Evolutionary conservation across 2,113 vertebrate species (phyloP), one percentile per base, ranked within the genome.

Genomic region (Gymnarchus niloticus): DNA sequence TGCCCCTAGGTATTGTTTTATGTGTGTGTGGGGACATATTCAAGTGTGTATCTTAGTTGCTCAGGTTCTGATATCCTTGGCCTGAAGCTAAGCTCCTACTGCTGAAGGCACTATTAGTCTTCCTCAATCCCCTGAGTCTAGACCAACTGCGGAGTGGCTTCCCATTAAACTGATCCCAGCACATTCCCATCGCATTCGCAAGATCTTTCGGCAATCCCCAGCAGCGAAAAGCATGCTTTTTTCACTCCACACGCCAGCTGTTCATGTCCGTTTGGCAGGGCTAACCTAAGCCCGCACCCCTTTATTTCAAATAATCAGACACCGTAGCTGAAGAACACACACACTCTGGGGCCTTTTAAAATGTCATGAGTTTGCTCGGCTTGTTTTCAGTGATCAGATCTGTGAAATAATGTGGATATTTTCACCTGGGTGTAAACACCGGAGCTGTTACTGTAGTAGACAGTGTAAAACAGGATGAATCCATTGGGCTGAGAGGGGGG

Each of bases 401-500:
- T 51, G 85, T 73, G 41, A 56, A 89, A 85, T 88, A 88, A 59
- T 56, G 85, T 44, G 44, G 69, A 19, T 28, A 54, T 54, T 83
- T 93, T 95, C 93, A 98, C 97, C 96, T 96, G 91, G 52, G 92
- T n/a, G 85, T 88, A 94, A 88, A 93, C 88, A 86, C 90, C 95
- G 65, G 93, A 92, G 89, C 90, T 91, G 81, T 95, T 91, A 88
- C 91, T 92, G 87, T 96, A 97, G 92, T 95, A 96, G 92, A 98
- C 91, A 23, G 95, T 94, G 90, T 97, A 98, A 89, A 94, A 93
- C 25, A 92, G 90, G 91, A 98, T 95, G 87, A 96, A 92, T 78
- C 97, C 97, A 89, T 97, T 97, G 81, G 97, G 96, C 65, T 97
- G 93, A 85, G 91, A 92, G 56, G 98, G 96, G 87, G 97, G 96